Evolutionary conservation across 2,113 vertebrate species (phyloP).

Genomic region (Alethe castanea): DNA sequence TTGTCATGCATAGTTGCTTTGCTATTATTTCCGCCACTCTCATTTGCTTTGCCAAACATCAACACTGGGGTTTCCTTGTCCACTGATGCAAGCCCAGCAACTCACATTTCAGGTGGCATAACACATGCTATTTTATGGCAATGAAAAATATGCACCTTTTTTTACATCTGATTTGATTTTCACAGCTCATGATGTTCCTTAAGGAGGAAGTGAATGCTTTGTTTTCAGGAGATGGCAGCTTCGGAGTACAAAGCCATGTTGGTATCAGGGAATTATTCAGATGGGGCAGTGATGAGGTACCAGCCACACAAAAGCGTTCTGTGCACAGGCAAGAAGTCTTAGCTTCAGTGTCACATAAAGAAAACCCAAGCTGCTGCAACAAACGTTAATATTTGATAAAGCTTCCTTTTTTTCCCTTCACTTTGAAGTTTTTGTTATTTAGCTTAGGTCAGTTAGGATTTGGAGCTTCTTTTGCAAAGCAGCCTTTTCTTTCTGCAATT

Average conservation of each 20-base stretch:
- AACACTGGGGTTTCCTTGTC: neutral
- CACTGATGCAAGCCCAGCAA: neutral
- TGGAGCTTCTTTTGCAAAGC: neutral
- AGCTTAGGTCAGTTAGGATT: neutral
- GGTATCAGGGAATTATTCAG: neutral
- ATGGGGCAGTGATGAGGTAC: neutral
- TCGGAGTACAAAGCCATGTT: neutral
- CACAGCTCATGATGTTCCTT: neutral
- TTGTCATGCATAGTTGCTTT: neutral
- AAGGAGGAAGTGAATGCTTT: neutral
- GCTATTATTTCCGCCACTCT: neutral
- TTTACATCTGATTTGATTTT: neutral
- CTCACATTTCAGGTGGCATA: neutral
- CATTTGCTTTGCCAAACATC: neutral
- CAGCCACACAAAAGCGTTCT: neutral
- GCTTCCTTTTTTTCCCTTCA: neutral
- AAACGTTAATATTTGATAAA: neutral
- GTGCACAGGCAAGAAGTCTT: neutral
- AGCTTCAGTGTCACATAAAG: neutral
- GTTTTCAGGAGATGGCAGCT: constrained; percentile 2
- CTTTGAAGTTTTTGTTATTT: neutral
- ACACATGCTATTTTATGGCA: neutral
- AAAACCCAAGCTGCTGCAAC: neutral
- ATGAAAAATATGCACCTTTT: neutral
- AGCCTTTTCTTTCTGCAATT: neutral